These are phyloP conservation scores for Poeciliopsis occidentalis DNA, from an alignment of 2,113 vertebrate genomes.

Conservation along the genomic window DNA sequence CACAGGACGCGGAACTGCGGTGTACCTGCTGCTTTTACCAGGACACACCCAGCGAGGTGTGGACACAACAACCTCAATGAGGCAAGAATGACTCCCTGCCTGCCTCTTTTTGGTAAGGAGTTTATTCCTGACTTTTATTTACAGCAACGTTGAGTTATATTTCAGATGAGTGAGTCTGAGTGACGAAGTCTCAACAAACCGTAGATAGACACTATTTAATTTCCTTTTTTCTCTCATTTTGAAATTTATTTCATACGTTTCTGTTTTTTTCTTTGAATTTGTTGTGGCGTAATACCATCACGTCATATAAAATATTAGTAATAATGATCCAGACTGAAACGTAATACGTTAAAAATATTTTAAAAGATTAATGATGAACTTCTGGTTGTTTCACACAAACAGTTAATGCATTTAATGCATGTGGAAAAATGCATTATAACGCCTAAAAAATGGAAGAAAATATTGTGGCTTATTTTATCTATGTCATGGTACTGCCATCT, in stretches of 20 bases:
- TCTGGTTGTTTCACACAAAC: too few species aligned
- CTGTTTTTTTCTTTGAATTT: neutral
- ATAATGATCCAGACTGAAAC: too few species aligned
- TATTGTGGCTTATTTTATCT: neutral
- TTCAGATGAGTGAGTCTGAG: neutral
- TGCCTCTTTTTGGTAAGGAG: neutral
- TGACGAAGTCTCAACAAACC: neutral
- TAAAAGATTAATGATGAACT: neutral
- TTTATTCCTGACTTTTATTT: neutral
- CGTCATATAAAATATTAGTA: too few species aligned
- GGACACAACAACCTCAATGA: neutral
- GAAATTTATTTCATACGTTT: neutral
- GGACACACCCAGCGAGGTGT: conserved; percentile 57
- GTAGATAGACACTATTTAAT: neutral
- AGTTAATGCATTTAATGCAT: too few species aligned
- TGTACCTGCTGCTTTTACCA: conserved; percentile 31
- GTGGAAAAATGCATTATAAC: too few species aligned
- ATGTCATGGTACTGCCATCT: conserved; percentile 16
- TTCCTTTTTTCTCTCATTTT: neutral
- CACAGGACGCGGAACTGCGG: neutral
- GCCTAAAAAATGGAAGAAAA: neutral
- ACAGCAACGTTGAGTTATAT: neutral
- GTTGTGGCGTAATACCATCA: neutral
- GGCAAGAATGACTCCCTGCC: neutral
- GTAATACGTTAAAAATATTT: neutral